phyloP scores from a whole-genome alignment of 1,140 invertebrate genomes.

The Bombus balteatus region DNA sequence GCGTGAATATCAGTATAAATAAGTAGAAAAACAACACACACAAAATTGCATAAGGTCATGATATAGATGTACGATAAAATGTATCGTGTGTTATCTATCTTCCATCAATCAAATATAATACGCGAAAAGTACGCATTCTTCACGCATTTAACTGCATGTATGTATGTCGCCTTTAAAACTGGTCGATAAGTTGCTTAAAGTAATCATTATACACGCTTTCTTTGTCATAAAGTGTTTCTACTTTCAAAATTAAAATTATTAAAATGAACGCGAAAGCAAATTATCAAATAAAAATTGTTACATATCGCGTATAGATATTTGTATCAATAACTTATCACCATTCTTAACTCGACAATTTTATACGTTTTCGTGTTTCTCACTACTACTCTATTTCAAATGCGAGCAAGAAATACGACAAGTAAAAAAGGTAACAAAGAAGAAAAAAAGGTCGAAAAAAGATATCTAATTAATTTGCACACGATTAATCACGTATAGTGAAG shows the following conservation, averaged over 20 bases:
- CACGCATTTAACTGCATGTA: constrained; percentile 1
- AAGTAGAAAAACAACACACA: neutral
- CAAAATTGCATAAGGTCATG: neutral
- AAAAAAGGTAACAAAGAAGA: neutral
- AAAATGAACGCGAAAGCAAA: neutral
- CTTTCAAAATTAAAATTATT: neutral
- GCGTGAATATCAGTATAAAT: neutral
- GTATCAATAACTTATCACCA: neutral
- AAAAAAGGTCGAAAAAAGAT: neutral
- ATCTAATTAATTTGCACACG: neutral
- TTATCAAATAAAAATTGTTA: neutral
- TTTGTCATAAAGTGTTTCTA: neutral
- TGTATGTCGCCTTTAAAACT: constrained; percentile 17
- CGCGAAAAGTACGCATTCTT: neutral
- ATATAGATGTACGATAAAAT: neutral
- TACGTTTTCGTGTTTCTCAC: neutral
- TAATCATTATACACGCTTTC: neutral
- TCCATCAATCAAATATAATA: constrained; percentile 12
- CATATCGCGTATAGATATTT: neutral
- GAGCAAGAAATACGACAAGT: neutral
- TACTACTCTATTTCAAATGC: neutral
- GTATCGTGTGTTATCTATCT: neutral
- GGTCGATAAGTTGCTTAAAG: constrained; percentile 38
- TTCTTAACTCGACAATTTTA: neutral
- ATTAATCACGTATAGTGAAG: neutral